Percentiles rank a stretch among this genome's conserved stretches.
Conservation (phyloP, 1,140 invertebrate genomes). For the Cherax quadricarinatus region DNA sequence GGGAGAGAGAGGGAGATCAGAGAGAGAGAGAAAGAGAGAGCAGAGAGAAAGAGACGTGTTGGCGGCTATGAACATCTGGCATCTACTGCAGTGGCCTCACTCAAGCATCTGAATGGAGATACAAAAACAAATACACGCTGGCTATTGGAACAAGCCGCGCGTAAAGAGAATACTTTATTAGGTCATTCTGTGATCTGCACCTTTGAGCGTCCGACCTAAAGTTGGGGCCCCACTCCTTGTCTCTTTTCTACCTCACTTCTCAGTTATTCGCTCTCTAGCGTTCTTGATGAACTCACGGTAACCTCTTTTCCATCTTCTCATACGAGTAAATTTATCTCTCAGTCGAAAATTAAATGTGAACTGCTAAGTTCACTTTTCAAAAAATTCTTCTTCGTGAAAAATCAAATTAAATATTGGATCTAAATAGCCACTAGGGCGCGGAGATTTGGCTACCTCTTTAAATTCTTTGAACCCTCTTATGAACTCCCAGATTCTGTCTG, state of each 20-base stretch:
- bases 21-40: not conserved
- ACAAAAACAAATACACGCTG: conserved; percentile 68
- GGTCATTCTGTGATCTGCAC: conserved; percentile 68
- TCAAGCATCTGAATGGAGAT: conserved; percentile 59
- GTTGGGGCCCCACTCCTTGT: conserved; percentile 5
- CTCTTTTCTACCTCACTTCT: conserved; percentile 7
- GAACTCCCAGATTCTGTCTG: not conserved
- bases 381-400: not conserved
- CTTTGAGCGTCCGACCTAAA: conserved; percentile 48
- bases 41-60: not conserved
- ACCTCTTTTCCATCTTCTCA: not conserved
- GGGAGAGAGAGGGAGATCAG: not conserved
- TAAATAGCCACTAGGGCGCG: not conserved
- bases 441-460: not conserved
- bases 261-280: not conserved
- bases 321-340: not conserved
- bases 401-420: not conserved
- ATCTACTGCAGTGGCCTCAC: conserved; percentile 25
- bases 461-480: not conserved
- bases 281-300: not conserved
- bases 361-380: not conserved
- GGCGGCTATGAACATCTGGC: not conserved
- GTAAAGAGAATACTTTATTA: conserved; percentile 66
- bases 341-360: not conserved
- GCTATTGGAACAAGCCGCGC: conserved; percentile 67